Evolutionary conservation across 2,888 invertebrate species (phyloP).

Genomic region (Encarsia formosa): DNA sequence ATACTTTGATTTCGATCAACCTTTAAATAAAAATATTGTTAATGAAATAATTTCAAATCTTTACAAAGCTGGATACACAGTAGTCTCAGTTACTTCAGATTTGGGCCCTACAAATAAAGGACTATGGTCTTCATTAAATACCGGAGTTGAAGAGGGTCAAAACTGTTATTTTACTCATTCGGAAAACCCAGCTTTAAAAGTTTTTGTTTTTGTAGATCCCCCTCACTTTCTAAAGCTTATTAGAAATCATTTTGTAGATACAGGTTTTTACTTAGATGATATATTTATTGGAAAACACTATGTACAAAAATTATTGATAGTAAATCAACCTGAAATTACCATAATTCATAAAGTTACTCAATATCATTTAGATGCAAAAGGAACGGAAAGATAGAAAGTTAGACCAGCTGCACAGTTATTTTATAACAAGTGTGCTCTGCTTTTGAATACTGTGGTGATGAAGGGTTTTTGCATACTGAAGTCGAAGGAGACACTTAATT

Average conservation of each 20-base stretch:
- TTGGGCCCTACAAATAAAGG: no score
- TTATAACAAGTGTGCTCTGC: conserved; percentile 1
- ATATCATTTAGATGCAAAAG: conserved; percentile 2
- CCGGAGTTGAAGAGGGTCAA: no score
- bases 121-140: no score
- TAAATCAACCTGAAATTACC: not conserved
- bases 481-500: not conserved
- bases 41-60: not conserved
- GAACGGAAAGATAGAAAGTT: conserved; percentile 10
- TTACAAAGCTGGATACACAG: conserved; percentile 17
- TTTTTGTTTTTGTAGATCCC: no score
- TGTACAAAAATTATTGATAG: not conserved
- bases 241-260: no score
- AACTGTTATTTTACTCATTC: no score
- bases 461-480: not conserved
- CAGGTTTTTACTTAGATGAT: not conserved
- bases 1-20: conserved; percentile 34
- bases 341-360: not conserved
- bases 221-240: no score
- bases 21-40: conserved; percentile 31
- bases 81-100: no score
- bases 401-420: conserved; percentile 13
- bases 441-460: not conserved
- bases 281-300: not conserved
- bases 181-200: no score